Conservation (phyloP, 2,888 invertebrate genomes). For the Trypoxylon attenuatum region DNA sequence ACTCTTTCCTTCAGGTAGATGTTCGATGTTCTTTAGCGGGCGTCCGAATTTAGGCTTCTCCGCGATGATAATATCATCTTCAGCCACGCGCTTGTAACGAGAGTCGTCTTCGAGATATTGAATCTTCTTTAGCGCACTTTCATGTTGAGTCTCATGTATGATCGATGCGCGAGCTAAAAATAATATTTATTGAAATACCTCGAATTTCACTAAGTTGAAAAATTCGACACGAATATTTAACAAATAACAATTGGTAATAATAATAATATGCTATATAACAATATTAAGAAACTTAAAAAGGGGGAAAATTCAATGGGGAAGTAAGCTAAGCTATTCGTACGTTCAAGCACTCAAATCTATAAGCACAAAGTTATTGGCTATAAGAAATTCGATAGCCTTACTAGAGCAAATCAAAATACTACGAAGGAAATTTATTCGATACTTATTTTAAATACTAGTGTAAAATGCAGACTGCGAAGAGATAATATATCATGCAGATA, state of each 20-base stretch:
- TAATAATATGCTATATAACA: background rate
- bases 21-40: constrained; percentile 88
- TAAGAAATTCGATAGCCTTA: too few relatives aligned
- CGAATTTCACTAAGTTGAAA: background rate
- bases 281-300: constrained; percentile 6
- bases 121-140: constrained; percentile 93
- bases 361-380: too few relatives aligned
- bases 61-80: constrained; percentile 84
- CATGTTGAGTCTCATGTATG: constrained; percentile 93
- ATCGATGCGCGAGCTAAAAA: constrained; percentile 85
- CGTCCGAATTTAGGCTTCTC: constrained; percentile 94
- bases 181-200: constrained; percentile 23
- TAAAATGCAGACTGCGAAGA: too few relatives aligned
- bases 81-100: constrained; percentile 82
- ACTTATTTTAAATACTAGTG: too few relatives aligned
- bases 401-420: too few relatives aligned
- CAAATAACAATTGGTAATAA: background rate
- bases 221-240: background rate
- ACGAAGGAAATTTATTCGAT: too few relatives aligned
- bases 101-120: constrained; percentile 92
- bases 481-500: too few relatives aligned
- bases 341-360: background rate
- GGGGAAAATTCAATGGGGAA: background rate
- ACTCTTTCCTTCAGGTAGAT: constrained; percentile 89
- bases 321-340: constrained; percentile 5